phyloP scores from a whole-genome alignment of 2,797 vertebrate species.

The Chelidonichthys spinosus region DNA sequence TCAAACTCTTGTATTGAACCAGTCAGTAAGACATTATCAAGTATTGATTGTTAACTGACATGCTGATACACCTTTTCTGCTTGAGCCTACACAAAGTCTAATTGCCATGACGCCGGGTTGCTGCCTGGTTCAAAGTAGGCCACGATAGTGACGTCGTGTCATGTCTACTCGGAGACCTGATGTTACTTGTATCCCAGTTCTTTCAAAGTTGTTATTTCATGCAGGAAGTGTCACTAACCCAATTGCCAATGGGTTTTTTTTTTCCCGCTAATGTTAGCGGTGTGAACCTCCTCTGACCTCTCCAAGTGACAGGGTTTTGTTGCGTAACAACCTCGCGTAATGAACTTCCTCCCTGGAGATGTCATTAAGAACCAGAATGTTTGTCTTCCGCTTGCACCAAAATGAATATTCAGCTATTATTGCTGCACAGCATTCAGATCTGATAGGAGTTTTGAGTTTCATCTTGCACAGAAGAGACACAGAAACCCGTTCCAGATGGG shows the following conservation, averaged over 20 bases:
- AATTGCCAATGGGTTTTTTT: conserved; percentile 67
- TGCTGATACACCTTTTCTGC: not conserved
- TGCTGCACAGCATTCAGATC: conserved; percentile 73
- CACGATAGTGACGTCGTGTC: conserved; percentile 40
- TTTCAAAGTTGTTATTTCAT: conserved; percentile 59
- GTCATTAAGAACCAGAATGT: conserved; percentile 83
- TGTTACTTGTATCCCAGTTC: conserved; percentile 53
- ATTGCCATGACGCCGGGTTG: conserved; percentile 24
- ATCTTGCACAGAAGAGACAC: conserved; percentile 47
- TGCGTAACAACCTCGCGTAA: conserved; percentile 79
- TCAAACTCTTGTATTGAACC: not conserved
- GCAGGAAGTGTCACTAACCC: conserved; percentile 72
- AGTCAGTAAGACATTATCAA: conserved; percentile 10
- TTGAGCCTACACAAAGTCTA: conserved; percentile 22
- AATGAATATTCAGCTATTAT: conserved; percentile 83
- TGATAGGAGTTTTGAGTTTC: conserved; percentile 73
- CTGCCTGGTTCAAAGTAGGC: conserved; percentile 61
- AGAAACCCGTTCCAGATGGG: conserved; percentile 65
- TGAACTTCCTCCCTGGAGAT: conserved; percentile 83
- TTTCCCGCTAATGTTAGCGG: conserved; percentile 70
- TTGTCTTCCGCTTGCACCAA: conserved; percentile 80
- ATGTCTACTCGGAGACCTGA: conserved; percentile 54
- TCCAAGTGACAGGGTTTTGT: conserved; percentile 78
- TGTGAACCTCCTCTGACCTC: conserved; percentile 80
- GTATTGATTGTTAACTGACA: conserved; percentile 19